phyloP scores from a whole-genome alignment of 2,113 vertebrate species.

The Aleadryas rufinucha region DNA sequence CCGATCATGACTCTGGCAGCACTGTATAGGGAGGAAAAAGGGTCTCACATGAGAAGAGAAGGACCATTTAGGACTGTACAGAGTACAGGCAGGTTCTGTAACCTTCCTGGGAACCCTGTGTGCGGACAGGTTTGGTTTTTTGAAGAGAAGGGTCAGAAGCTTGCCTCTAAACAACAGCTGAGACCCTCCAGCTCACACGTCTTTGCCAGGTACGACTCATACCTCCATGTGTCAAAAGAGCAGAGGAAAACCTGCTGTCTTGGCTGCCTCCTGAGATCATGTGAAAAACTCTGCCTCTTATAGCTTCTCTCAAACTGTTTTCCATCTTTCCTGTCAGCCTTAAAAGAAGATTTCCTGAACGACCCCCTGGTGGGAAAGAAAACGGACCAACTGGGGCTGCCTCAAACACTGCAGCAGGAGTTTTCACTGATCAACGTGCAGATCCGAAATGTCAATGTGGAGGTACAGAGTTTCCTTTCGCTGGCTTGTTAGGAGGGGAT shows the following conservation, averaged over 20 bases:
- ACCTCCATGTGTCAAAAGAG: neutral
- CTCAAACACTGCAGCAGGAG: slow-evolving; percentile 96
- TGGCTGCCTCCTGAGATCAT: neutral
- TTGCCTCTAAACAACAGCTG: neutral
- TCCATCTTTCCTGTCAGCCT: slow-evolving; percentile 68
- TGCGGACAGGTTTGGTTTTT: neutral
- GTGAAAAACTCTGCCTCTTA: neutral
- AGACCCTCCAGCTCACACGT: neutral
- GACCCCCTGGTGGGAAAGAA: slow-evolving; percentile 69
- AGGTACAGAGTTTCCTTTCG: slow-evolving; percentile 74
- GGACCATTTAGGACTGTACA: neutral
- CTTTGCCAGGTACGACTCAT: neutral
- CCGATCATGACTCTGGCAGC: neutral
- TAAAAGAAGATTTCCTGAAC: slow-evolving; percentile 73
- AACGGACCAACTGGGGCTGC: slow-evolving; percentile 80
- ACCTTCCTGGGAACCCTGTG: neutral
- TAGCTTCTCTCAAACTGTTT: neutral
- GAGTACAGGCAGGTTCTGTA: neutral
- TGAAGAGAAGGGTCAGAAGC: neutral
- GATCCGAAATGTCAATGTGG: slow-evolving; percentile 95
- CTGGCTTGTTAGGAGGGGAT: neutral
- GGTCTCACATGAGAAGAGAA: neutral
- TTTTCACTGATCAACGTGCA: slow-evolving; percentile 98
- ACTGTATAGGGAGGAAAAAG: neutral
- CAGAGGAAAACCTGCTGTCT: neutral